Base-by-base conservation (phyloP, 1,140 invertebrate species). In the Laupala kohalensis region DNA sequence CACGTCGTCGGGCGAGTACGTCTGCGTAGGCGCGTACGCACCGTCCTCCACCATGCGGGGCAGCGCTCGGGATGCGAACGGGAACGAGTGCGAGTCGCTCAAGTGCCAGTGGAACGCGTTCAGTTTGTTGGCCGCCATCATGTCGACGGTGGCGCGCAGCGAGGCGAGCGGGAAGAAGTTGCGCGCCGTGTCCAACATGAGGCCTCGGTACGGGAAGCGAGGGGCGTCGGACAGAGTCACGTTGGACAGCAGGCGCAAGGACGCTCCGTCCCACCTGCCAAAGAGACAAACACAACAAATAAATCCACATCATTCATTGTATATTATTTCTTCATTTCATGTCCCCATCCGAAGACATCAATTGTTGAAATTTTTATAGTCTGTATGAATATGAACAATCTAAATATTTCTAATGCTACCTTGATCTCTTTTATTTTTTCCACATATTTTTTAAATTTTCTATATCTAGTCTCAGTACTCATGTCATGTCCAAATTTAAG, bases 81-180 rank as follows among this genome's bases (percentile, higher is more conserved):
- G 92, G 76, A 95, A 94, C 75, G 92, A 93, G 25, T 94, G 92
- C 0, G 89, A 88, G 78, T 95, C 93, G 0, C 91, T 93, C n/a
- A 95, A 91, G 75, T 95, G 92, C 92, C 92, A 94, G 75, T 95
- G 93, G 78, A 95, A 90, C 0, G 89, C 88, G 77, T 95, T 95
- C 37, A 95, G 76, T 77, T 95, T 95, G 13, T 87, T 88, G 76
- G 88, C 83, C 0, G 88, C 87, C 91, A 95, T 93, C 0, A 84
- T 92, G 76, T 93, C 90, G 64, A 95, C 83, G 0, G 90, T 91
- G 23, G 84, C 81, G 74, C 90, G 86, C 63, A 95, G 89, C 0
- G 85, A 80, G 3, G 86, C 82, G 5, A 92, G 84, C 1, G 85
- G 81, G 74, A 89, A 84, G 76, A 84, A 93, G 78, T 93, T 93